phyloP scores from a whole-genome alignment of 2,797 vertebrate genomes.

The Nyctalus aviator region DNA sequence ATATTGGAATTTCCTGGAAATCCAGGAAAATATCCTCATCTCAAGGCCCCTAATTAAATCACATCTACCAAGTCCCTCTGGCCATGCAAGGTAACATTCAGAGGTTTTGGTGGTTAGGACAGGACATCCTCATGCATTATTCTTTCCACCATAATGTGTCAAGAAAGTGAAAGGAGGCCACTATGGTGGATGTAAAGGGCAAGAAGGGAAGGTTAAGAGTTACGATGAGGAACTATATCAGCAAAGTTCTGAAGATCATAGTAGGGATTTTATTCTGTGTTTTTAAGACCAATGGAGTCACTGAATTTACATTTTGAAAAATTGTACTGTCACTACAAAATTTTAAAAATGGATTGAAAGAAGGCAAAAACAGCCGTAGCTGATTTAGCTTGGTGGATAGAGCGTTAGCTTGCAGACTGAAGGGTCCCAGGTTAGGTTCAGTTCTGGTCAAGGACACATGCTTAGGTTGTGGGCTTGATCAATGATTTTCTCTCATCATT shows the following conservation, averaged over 20 bases:
- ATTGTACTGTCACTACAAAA: background rate
- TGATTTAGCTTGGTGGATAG: too few species aligned
- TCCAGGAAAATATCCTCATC: background rate
- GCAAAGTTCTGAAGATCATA: background rate
- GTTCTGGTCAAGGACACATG: too few species aligned
- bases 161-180: background rate
- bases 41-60: constrained; percentile 20
- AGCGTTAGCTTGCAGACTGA: too few species aligned
- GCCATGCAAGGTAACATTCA: background rate
- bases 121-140: background rate
- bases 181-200: background rate
- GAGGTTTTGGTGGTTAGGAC: background rate
- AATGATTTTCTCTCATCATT: too few species aligned
- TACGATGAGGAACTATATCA: accelerated
- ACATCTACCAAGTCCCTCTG: background rate
- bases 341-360: background rate
- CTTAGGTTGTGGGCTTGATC: too few species aligned
- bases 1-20: background rate
- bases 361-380: background rate
- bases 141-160: background rate
- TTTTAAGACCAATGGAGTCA: background rate
- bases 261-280: background rate
- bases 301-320: background rate
- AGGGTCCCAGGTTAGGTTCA: too few species aligned
- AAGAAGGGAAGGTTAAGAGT: background rate